phyloP scores from a whole-genome alignment of 2,797 vertebrate genomes.

The Apogon talboti region DNA sequence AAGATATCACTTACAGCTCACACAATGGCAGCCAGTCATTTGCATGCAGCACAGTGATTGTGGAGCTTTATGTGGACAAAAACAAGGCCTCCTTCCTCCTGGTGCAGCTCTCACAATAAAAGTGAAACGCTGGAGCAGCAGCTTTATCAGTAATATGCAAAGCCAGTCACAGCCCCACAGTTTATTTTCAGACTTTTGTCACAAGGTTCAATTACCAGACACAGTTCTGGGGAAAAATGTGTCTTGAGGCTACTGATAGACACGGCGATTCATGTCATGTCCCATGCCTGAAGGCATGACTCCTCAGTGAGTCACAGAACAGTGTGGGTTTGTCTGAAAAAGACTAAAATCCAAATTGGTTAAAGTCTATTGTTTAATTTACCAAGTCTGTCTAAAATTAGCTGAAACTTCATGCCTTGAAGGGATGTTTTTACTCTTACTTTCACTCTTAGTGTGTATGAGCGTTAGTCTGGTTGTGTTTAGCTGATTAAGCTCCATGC shows the following conservation, averaged over 20 bases:
- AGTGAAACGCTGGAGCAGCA: slow-evolving; percentile 36
- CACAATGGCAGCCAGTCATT: slow-evolving; percentile 76
- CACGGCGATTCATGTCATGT: slow-evolving; percentile 55
- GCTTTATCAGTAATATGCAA: slow-evolving; percentile 31
- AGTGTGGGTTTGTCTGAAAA: slow-evolving; percentile 10
- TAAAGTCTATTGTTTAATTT: not conserved
- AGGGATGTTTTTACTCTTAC: not conserved
- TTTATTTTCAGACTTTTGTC: slow-evolving; percentile 70
- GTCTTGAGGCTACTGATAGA: slow-evolving; percentile 64
- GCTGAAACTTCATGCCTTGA: not conserved
- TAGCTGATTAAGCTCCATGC: not conserved
- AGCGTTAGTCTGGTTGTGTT: slow-evolving; percentile 2
- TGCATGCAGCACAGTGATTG: slow-evolving; percentile 74
- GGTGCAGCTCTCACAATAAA: slow-evolving; percentile 36
- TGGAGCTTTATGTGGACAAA: slow-evolving; percentile 57
- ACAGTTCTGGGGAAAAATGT: slow-evolving; percentile 48
- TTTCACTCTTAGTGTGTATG: slow-evolving; percentile 3
- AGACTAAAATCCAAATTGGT: not conserved
- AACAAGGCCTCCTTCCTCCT: slow-evolving; percentile 43
- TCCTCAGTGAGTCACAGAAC: slow-evolving; percentile 52
- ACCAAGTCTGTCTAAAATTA: not conserved
- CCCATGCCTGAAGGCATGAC: slow-evolving; percentile 44
- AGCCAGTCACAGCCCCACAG: slow-evolving; percentile 26
- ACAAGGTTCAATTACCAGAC: slow-evolving; percentile 54
- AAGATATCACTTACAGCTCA: slow-evolving; percentile 68